A percentile compares a stretch with the other conserved stretches of the same genome.
Evolutionary conservation across 2,888 invertebrate species (phyloP).

Genomic region (Anticlea derivata): DNA sequence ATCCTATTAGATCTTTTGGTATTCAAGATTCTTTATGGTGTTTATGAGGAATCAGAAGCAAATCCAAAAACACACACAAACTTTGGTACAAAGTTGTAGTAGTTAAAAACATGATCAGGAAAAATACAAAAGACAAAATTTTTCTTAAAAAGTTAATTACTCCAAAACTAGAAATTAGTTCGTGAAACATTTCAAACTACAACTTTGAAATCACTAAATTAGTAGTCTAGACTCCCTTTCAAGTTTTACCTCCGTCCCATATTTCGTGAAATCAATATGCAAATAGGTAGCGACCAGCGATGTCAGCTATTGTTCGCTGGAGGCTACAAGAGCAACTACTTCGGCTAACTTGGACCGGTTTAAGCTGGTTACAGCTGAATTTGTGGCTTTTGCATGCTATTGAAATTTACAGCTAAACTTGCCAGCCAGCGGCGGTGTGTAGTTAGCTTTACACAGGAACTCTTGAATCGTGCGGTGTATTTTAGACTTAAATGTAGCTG

Average conservation of each 20-base stretch:
- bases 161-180: no score
- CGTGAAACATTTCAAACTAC: neutral
- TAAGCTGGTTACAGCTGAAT: slow-evolving; percentile 66
- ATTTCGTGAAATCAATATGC: slow-evolving; percentile 64
- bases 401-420: slow-evolving; percentile 78
- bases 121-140: no score
- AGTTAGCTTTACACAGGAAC: slow-evolving; percentile 43
- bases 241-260: slow-evolving; percentile 28
- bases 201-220: slow-evolving; percentile 6
- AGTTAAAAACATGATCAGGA: no score
- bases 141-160: no score
- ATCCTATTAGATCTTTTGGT: no score
- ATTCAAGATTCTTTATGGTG: no score
- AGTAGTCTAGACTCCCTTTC: slow-evolving; percentile 20
- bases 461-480: slow-evolving; percentile 40
- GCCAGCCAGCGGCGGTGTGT: slow-evolving; percentile 51
- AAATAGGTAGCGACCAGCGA: slow-evolving; percentile 57
- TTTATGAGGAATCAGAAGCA: no score
- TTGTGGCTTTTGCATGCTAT: slow-evolving; percentile 76
- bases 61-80: no score
- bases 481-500: slow-evolving; percentile 28
- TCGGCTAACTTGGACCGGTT: slow-evolving; percentile 64
- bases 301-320: slow-evolving; percentile 53
- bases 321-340: slow-evolving; percentile 54
- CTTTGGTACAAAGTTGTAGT: no score